Conservation (phyloP, 2,113 vertebrate genomes). For the Hemichromis elongatus region DNA sequence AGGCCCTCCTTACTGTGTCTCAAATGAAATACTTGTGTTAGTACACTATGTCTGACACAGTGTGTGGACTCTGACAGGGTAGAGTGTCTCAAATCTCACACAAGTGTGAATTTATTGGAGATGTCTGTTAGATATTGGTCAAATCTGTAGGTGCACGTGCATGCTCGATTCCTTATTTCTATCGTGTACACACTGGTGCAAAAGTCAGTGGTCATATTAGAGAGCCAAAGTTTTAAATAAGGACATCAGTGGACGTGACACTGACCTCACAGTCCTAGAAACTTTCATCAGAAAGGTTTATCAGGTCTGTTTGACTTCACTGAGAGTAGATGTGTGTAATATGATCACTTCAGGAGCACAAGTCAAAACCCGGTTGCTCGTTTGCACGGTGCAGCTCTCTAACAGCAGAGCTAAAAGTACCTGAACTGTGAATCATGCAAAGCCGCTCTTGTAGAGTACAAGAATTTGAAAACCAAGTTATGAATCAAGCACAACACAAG, state of each 20-base stretch:
- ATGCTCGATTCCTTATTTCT: fast-evolving
- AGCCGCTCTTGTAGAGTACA: not conserved
- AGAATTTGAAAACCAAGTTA: no score
- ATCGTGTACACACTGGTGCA: not conserved
- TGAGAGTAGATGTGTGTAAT: fast-evolving
- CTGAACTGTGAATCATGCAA: not conserved
- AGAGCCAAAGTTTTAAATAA: not conserved
- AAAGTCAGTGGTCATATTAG: not conserved
- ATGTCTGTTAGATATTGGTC: not conserved
- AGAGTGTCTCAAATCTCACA: not conserved
- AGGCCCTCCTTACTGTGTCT: not conserved
- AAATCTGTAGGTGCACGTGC: not conserved
- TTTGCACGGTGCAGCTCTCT: not conserved
- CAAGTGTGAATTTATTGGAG: not conserved
- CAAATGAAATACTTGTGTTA: not conserved
- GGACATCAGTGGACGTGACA: no score
- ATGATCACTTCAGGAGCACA: not conserved
- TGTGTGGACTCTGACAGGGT: not conserved
- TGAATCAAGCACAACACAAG: not conserved
- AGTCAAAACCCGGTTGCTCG: not conserved
- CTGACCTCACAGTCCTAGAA: not conserved
- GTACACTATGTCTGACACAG: not conserved
- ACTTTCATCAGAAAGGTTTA: not conserved
- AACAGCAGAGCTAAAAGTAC: not conserved
- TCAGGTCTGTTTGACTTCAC: not conserved